Percentiles rank a stretch among this genome's conserved stretches.
Conservation (phyloP, 2,888 invertebrate genomes). For the Noctua janthina region DNA sequence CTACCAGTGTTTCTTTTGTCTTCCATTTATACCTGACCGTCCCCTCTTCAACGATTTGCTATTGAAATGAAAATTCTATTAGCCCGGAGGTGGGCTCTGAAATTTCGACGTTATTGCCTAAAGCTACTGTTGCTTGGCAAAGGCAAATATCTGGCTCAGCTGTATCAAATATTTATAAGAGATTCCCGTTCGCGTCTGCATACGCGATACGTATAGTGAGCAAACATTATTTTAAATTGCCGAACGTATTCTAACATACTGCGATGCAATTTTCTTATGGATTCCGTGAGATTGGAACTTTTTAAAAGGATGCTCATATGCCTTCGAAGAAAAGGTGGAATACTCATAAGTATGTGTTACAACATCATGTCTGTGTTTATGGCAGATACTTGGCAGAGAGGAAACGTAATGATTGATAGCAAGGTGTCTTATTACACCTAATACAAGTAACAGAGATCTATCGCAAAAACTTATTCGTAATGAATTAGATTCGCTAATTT, state of each 20-base stretch:
- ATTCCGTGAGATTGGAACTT: slow-evolving; percentile 41
- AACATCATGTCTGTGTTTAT: background rate
- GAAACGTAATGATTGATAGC: slow-evolving; percentile 9
- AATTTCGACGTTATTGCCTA: slow-evolving; percentile 77
- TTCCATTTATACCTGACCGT: slow-evolving; percentile 60
- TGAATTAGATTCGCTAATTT: background rate
- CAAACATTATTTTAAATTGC: slow-evolving; percentile 76
- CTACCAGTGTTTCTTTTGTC: slow-evolving; percentile 62
- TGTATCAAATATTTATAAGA: slow-evolving; percentile 86
- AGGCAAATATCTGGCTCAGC: slow-evolving; percentile 80
- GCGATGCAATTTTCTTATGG: slow-evolving; percentile 72
- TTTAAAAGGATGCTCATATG: slow-evolving; percentile 30
- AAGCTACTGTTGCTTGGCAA: slow-evolving; percentile 68
- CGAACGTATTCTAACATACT: slow-evolving; percentile 65
- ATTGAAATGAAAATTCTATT: slow-evolving; percentile 83
- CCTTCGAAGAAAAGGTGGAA: background rate
- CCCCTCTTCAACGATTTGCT: slow-evolving; percentile 72
- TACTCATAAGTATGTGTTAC: background rate
- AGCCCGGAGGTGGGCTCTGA: slow-evolving; percentile 71
- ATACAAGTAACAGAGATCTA: slow-evolving; percentile 7
- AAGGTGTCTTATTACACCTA: background rate
- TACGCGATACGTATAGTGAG: slow-evolving; percentile 74
- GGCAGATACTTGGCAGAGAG: background rate
- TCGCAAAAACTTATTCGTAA: background rate
- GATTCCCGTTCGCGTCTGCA: slow-evolving; percentile 78